Percentiles rank a stretch among this genome's conserved stretches.
Evolutionary conservation across 23 tunicate species (phyloP).

Genomic region (Trididemnum miniatum): DNA sequence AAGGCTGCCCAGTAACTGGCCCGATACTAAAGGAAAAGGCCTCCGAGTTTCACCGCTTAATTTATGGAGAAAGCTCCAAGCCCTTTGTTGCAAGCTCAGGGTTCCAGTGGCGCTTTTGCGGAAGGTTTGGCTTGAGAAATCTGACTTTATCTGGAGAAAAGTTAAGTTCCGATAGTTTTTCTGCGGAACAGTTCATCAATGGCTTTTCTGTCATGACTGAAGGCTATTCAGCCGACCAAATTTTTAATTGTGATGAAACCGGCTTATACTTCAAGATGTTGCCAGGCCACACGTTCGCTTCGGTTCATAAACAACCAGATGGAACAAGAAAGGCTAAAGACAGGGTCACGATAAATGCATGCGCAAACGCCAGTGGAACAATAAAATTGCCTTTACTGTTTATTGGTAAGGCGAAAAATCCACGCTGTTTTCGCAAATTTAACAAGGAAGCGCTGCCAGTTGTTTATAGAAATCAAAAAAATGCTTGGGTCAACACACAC

Average conservation of each 20-base stretch:
- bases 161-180: not conserved
- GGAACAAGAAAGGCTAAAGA: slow-evolving; percentile 19
- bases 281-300: slow-evolving; percentile 9
- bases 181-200: not conserved
- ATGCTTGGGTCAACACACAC: not conserved
- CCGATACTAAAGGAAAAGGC: slow-evolving; percentile 15
- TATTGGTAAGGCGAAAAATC: slow-evolving; percentile 34
- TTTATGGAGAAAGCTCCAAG: slow-evolving; percentile 20
- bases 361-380: slow-evolving; percentile 28
- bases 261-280: slow-evolving; percentile 14
- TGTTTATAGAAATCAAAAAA: slow-evolving; percentile 16
- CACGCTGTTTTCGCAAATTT: slow-evolving; percentile 14
- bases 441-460: slow-evolving; percentile 14
- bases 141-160: slow-evolving; percentile 8
- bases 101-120: slow-evolving; percentile 30
- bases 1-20: slow-evolving; percentile 17
- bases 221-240: slow-evolving; percentile 7
- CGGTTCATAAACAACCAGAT: slow-evolving; percentile 9
- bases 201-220: not conserved
- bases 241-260: slow-evolving; percentile 27
- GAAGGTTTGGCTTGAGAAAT: slow-evolving; percentile 5
- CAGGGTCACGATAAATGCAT: slow-evolving; percentile 10
- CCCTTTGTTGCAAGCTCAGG: slow-evolving; percentile 10
- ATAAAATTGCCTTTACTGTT: slow-evolving; percentile 31
- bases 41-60: slow-evolving; percentile 6